Percentiles rank a stretch among this genome's conserved stretches.
phyloP scores from a whole-genome alignment of 2,113 vertebrate species.

The Ictidomys tridecemlineatus region DNA sequence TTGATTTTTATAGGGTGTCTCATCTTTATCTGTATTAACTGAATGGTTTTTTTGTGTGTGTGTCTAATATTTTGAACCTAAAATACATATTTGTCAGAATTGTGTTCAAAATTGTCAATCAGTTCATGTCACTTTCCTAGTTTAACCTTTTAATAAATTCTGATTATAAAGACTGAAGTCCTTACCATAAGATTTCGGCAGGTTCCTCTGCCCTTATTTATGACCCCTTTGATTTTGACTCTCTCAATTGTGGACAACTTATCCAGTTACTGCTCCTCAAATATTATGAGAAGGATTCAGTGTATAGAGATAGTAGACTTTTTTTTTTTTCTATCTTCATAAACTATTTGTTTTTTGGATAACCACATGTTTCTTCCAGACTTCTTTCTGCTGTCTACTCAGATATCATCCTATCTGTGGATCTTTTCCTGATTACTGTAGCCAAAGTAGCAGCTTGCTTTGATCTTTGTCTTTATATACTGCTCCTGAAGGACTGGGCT shows the following conservation, averaged over 20 bases:
- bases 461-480: not conserved
- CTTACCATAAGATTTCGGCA: not conserved
- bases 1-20: not conserved
- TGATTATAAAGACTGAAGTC: not conserved
- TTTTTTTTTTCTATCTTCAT: not conserved
- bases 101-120: not conserved
- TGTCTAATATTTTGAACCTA: not conserved
- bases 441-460: not conserved
- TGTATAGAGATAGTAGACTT: not conserved
- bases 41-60: not conserved
- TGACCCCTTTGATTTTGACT: not conserved
- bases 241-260: not conserved
- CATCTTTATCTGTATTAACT: not conserved
- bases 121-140: not conserved
- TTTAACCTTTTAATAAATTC: not conserved
- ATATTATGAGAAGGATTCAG: not conserved
- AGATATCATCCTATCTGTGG: not conserved
- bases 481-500: not conserved
- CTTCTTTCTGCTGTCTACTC: not conserved
- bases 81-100: not conserved
- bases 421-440: not conserved
- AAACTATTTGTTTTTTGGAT: not conserved
- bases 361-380: not conserved
- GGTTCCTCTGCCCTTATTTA: not conserved
- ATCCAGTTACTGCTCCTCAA: not conserved